Evolutionary conservation across 2,888 invertebrate genomes (phyloP), one percentile per base, ranked within the genome.

Genomic region (Polymixis flavicincta): DNA sequence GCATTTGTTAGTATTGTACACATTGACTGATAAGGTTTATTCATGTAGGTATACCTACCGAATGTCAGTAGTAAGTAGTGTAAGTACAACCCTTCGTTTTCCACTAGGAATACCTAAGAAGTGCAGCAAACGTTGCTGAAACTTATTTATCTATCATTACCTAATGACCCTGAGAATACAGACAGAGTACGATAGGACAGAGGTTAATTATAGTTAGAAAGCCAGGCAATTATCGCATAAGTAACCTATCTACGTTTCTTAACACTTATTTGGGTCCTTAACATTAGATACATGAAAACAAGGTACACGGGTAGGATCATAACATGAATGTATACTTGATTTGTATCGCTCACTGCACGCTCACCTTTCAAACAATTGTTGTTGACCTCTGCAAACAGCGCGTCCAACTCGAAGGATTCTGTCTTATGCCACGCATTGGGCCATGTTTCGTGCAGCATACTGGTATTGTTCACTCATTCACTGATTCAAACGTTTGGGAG

Each of bases 371-470:
- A 73, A 80, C 89, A 92, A 87, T 95, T 94, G 90, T 94, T 95
- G 92, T 95, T 95, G 80, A 95, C 94, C 82, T 96, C 96, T 0
- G 93, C 93, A 71, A 96, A 93, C 82, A 95, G 89, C 64, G 93
- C 94, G 68, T 95, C 95, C 84, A 96, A 85, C 85, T 95, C 95
- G 90, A 90, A 91, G 80, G 90, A 90, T 84, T 94, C 95, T 57
- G 91, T 86, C 86, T 93, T 93, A 84, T 90, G 91, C 92, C 92
- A 93, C 84, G 89, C 90, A 77, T 80, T 80, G 80, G 90, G 91
- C 94, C 94, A 94, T 81, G 92, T 89, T 83, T 96, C 96, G 93
- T 95, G 94, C 87, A 96, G 89, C 96, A 96, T 96, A 84, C 73
- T 90, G 87, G 52, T 81, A 54, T 60, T 66, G 68, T 80, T 88